phyloP scores from a whole-genome alignment of 1,140 invertebrate genomes.

The Scaptodrosophila lebanonensis region DNA sequence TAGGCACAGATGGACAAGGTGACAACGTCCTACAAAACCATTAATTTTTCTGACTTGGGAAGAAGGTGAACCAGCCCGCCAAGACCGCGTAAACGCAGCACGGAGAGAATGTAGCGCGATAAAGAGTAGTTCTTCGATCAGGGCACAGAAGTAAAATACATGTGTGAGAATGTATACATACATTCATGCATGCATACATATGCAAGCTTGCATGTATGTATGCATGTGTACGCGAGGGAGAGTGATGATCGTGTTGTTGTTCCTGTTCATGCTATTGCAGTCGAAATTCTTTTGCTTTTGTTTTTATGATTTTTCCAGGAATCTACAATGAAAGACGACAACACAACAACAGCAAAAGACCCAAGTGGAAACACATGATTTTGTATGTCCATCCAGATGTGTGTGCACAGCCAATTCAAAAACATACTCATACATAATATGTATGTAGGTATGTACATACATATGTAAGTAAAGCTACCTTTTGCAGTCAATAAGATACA shows the following conservation, averaged over 20 bases:
- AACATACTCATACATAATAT: neutral
- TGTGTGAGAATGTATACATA: neutral
- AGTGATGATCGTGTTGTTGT: slow-evolving; percentile 28
- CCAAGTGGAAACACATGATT: slow-evolving; percentile 67
- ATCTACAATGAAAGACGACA: slow-evolving; percentile 52
- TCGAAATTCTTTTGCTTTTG: slow-evolving; percentile 71
- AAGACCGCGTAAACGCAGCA: too few species aligned
- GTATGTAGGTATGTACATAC: neutral
- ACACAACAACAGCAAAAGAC: slow-evolving; percentile 13
- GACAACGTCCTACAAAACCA: too few species aligned
- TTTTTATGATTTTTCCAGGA: slow-evolving; percentile 71
- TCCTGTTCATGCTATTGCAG: slow-evolving; percentile 58
- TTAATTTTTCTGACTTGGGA: too few species aligned
- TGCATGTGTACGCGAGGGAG: slow-evolving; percentile 7
- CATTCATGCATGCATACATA: neutral
- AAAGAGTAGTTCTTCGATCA: too few species aligned
- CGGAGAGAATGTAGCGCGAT: too few species aligned
- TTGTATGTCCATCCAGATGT: slow-evolving; percentile 37
- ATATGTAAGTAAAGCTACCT: too few species aligned
- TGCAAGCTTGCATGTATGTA: neutral
- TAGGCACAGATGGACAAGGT: too few species aligned
- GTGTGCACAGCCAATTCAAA: too few species aligned
- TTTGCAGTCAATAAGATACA: too few species aligned
- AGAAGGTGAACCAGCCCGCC: too few species aligned
- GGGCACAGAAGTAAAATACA: too few species aligned